These are phyloP conservation scores for Uropetala carovei DNA, from an alignment of 2,888 invertebrate genomes.

Conservation along the genomic window DNA sequence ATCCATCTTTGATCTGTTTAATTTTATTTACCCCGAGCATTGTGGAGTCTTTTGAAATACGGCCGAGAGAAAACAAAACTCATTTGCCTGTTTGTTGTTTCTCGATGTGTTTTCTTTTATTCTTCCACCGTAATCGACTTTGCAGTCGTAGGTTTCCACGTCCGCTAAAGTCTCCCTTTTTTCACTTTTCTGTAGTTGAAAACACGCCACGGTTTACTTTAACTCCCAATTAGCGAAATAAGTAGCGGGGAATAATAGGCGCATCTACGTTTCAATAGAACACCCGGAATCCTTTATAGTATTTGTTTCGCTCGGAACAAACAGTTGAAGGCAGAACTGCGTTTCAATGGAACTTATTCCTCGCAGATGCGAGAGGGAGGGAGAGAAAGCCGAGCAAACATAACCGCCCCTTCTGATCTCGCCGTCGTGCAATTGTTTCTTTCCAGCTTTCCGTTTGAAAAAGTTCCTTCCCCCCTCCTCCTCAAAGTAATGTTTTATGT, in stretches of 20 bases:
- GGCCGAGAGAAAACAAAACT: too few relatives aligned
- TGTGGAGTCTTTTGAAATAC: too few relatives aligned
- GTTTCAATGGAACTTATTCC: background rate
- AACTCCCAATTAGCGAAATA: constrained; percentile 23
- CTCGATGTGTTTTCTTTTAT: background rate
- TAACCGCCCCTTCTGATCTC: constrained; percentile 6
- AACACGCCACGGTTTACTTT: background rate
- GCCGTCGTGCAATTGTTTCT: background rate
- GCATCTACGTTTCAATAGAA: background rate
- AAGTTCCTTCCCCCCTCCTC: background rate
- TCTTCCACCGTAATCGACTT: background rate
- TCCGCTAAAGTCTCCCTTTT: background rate
- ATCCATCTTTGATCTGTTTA: too few relatives aligned
- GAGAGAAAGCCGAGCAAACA: background rate
- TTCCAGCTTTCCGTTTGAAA: background rate
- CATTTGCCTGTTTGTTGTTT: background rate
- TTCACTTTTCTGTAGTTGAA: background rate
- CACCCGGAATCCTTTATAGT: constrained; percentile 13
- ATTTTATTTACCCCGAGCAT: too few relatives aligned
- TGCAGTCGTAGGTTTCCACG: background rate
- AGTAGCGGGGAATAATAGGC: constrained; percentile 6
- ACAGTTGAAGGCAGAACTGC: background rate
- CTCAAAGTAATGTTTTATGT: background rate
- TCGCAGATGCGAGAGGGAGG: background rate
- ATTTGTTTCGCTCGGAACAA: constrained; percentile 19